Evolutionary conservation across 2,888 invertebrate species (phyloP).

Genomic region (Melanargia galathea): DNA sequence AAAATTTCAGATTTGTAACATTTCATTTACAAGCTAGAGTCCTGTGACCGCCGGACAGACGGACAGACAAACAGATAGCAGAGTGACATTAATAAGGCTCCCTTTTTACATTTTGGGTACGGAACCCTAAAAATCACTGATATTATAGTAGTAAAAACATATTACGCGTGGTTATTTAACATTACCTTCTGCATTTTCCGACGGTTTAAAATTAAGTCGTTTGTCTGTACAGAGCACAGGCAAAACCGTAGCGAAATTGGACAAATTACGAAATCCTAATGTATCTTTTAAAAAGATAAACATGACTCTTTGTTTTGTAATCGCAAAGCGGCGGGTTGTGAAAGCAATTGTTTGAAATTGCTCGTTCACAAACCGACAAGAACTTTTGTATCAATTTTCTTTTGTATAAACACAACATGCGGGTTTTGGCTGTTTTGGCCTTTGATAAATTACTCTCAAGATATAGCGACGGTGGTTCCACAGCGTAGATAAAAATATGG

Average conservation of each 20-base stretch:
- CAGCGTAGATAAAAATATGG: no score
- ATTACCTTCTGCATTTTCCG: background rate
- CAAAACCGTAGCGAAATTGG: slow-evolving; percentile 19
- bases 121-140: no score
- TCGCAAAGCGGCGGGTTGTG: slow-evolving; percentile 27
- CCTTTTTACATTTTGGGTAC: no score
- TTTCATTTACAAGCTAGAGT: no score
- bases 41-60: no score
- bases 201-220: background rate
- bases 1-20: no score
- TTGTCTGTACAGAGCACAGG: slow-evolving; percentile 4
- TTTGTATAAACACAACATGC: slow-evolving; percentile 19
- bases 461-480: no score
- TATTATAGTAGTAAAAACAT: no score
- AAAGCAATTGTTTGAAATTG: slow-evolving; percentile 28
- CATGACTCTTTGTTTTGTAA: slow-evolving; percentile 26
- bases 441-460: no score
- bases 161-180: no score
- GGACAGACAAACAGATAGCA: no score
- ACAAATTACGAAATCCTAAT: slow-evolving; percentile 25
- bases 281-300: slow-evolving; percentile 26
- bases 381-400: slow-evolving; percentile 27
- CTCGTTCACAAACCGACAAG: slow-evolving; percentile 20
- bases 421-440: slow-evolving; percentile 13
- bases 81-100: no score